phyloP scores from a whole-genome alignment of 2,797 vertebrate genomes.

The Thaleichthys pacificus region DNA sequence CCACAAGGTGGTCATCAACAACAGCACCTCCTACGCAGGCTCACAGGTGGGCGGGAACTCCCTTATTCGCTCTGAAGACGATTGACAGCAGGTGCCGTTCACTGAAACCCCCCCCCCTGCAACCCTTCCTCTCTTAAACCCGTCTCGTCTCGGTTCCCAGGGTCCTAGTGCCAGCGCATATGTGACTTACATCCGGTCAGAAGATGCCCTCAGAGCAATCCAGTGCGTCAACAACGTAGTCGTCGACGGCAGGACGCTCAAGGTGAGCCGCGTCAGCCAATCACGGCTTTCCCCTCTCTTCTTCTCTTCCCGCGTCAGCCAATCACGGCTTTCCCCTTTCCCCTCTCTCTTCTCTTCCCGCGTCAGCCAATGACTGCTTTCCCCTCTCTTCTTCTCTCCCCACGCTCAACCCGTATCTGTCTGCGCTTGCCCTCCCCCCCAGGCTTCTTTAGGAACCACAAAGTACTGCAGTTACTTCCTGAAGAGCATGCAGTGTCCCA shows the following conservation, averaged over 20 bases:
- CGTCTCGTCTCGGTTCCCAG: constrained; percentile 51
- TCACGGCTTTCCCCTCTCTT: neutral
- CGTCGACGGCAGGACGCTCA: constrained; percentile 89
- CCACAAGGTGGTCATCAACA: constrained; percentile 93
- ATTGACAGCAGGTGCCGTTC: neutral
- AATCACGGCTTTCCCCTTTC: neutral
- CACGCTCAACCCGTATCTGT: neutral
- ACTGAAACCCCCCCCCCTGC: neutral
- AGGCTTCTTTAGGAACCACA: constrained; percentile 88
- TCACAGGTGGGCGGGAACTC: constrained; percentile 79
- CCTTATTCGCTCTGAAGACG: neutral
- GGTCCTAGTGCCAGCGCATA: constrained; percentile 93
- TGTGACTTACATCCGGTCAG: constrained; percentile 90
- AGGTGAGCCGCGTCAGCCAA: constrained; percentile 67
- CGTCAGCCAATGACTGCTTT: neutral
- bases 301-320: neutral
- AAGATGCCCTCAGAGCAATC: constrained; percentile 92
- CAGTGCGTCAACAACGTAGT: constrained; percentile 90
- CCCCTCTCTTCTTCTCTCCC: neutral
- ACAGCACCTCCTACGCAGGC: constrained; percentile 91
- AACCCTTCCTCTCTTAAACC: neutral
- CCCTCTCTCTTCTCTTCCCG: neutral
- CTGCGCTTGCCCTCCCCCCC: no score
- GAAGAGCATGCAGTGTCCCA: constrained; percentile 93
- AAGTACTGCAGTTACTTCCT: constrained; percentile 93